phyloP scores from a whole-genome alignment of 2,113 vertebrate genomes.

The Gobio gobio region DNA sequence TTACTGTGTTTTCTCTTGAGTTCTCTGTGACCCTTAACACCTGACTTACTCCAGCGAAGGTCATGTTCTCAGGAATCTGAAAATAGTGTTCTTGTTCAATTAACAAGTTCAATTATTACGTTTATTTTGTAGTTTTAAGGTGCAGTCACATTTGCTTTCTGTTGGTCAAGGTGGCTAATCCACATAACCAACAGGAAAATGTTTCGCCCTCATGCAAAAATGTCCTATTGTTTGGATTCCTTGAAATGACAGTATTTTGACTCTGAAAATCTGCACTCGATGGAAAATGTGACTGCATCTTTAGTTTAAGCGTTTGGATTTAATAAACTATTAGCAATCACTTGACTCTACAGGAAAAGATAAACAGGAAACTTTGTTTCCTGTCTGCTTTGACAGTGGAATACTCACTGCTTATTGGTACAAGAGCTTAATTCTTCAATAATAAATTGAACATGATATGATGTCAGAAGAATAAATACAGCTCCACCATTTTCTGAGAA shows the following conservation, averaged over 20 bases:
- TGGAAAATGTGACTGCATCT: neutral
- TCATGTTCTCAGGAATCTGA: conserved; percentile 25
- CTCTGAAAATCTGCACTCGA: neutral
- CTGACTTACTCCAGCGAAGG: neutral
- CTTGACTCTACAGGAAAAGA: neutral
- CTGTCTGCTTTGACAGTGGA: neutral
- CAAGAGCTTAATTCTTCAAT: neutral
- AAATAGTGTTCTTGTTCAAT: neutral
- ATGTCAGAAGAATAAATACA: neutral
- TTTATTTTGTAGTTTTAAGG: neutral
- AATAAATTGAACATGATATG: too few relatives aligned
- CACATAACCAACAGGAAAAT: too few relatives aligned
- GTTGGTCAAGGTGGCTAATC: neutral
- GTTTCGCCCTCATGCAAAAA: neutral
- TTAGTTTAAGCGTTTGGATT: neutral
- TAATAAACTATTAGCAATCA: neutral
- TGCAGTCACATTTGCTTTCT: neutral
- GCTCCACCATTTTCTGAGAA: conserved; percentile 14
- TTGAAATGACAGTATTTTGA: neutral
- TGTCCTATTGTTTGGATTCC: neutral
- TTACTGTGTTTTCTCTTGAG: neutral
- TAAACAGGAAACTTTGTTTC: neutral
- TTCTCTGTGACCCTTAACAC: neutral
- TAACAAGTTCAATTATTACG: neutral
- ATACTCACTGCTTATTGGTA: neutral